A percentile compares a stretch with the other conserved stretches of the same genome.
Conservation (phyloP, 2,888 invertebrate species). For the Monopis laevigella region DNA sequence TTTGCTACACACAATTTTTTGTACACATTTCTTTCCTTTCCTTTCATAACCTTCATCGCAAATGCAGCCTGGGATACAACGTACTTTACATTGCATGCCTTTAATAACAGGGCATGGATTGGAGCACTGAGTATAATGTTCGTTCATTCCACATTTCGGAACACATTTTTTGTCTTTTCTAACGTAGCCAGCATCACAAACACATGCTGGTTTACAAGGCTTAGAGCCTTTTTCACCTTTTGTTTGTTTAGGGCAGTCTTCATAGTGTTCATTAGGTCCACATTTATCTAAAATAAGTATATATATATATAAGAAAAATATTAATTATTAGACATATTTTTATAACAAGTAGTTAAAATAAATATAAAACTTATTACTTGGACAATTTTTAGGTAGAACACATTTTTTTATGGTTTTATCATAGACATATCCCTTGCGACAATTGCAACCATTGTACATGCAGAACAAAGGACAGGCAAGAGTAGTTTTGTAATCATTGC, state of each 20-base stretch:
- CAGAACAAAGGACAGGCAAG: slow-evolving; percentile 1
- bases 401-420: slow-evolving; percentile 26
- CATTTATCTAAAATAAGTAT: too few species aligned
- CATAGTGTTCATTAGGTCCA: neutral
- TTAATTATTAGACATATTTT: too few species aligned
- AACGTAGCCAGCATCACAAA: neutral
- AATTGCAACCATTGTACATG: slow-evolving; percentile 29
- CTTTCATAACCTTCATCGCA: neutral
- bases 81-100: neutral
- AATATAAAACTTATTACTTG: slow-evolving; percentile 15
- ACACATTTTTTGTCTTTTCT: neutral
- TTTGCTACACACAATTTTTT: neutral
- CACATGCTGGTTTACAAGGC: neutral
- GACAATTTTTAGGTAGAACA: slow-evolving; percentile 27
- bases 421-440: slow-evolving; percentile 28
- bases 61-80: neutral
- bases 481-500: neutral
- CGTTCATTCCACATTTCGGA: neutral
- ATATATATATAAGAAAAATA: too few species aligned
- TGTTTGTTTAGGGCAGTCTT: too few species aligned
- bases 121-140: neutral
- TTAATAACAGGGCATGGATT: slow-evolving; percentile 1
- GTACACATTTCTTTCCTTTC: neutral
- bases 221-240: neutral
- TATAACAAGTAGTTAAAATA: too few species aligned